Conservation (phyloP, 1,140 invertebrate genomes). For the Drosophila nigrodunni region DNA sequence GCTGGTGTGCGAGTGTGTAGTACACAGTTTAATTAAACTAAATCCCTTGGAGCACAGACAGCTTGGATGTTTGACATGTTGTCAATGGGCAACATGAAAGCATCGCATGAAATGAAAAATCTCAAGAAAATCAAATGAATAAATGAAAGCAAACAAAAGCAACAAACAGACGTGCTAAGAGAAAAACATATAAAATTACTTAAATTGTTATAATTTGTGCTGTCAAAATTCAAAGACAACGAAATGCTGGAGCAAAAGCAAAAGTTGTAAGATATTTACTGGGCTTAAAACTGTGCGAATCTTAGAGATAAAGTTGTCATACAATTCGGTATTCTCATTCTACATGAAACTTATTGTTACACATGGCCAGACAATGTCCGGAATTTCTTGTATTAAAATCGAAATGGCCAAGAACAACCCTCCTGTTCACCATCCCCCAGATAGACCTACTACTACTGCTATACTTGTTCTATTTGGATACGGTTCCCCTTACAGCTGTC, state of each 20-base stretch:
- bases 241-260: constrained; percentile 20
- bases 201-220: constrained; percentile 51
- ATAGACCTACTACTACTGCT: background rate
- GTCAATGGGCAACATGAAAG: constrained; percentile 41
- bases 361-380: constrained; percentile 65
- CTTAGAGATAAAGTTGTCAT: constrained; percentile 69
- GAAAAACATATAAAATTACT: constrained; percentile 72
- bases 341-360: constrained; percentile 42
- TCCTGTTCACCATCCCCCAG: background rate
- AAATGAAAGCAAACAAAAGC: constrained; percentile 58
- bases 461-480: constrained; percentile 40
- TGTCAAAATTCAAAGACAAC: constrained; percentile 53
- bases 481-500: constrained; percentile 75
- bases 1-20: constrained; percentile 6
- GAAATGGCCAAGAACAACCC: constrained; percentile 60
- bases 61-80: constrained; percentile 65
- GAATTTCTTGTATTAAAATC: constrained; percentile 82
- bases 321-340: constrained; percentile 11
- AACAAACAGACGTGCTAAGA: background rate
- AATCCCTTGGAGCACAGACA: constrained; percentile 46
- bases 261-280: constrained; percentile 15
- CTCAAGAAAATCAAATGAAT: constrained; percentile 44
- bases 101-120: constrained; percentile 44
- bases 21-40: constrained; percentile 69
- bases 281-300: constrained; percentile 30